Evolutionary conservation across 2,888 invertebrate species (phyloP).

Genomic region (Siphlonurus alternatus): DNA sequence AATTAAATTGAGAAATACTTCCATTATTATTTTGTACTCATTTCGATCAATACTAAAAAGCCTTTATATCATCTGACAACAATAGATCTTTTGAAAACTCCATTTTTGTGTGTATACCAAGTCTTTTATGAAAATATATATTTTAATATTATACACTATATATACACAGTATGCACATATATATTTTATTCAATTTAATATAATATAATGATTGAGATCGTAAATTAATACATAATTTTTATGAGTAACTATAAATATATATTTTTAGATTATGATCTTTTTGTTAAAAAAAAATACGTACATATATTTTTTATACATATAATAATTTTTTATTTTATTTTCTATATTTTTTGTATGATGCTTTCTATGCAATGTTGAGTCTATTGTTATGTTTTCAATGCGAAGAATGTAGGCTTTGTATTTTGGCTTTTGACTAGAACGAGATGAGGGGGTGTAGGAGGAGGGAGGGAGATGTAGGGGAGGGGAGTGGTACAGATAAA

Average conservation of each 20-base stretch:
- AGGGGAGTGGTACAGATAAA: slow-evolving; percentile 2
- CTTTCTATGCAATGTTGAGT: slow-evolving; percentile 4
- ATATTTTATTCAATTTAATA: not conserved
- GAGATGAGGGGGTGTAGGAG: not conserved
- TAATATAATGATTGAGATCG: not conserved
- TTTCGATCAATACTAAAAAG: slow-evolving; percentile 1
- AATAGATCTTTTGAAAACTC: slow-evolving; percentile 4
- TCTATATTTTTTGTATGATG: not conserved
- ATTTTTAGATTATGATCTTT: not conserved
- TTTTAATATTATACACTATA: not conserved
- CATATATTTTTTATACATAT: not conserved
- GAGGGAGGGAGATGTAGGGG: not conserved
- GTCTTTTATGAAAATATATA: not conserved
- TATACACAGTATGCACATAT: not conserved
- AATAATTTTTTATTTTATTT: not conserved
- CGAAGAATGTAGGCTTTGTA: slow-evolving; percentile 4
- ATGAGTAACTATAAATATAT: not conserved
- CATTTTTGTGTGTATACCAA: slow-evolving; percentile 1
- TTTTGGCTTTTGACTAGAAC: slow-evolving; percentile 4
- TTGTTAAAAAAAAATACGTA: not conserved
- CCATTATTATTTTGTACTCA: not conserved
- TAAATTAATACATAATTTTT: not conserved
- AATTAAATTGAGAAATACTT: slow-evolving; percentile 4
- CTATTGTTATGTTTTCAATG: slow-evolving; percentile 4
- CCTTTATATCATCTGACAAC: slow-evolving; percentile 2